These are phyloP conservation scores for Nicator chloris DNA, from an alignment of 2,113 vertebrate genomes.

Conservation along the genomic window DNA sequence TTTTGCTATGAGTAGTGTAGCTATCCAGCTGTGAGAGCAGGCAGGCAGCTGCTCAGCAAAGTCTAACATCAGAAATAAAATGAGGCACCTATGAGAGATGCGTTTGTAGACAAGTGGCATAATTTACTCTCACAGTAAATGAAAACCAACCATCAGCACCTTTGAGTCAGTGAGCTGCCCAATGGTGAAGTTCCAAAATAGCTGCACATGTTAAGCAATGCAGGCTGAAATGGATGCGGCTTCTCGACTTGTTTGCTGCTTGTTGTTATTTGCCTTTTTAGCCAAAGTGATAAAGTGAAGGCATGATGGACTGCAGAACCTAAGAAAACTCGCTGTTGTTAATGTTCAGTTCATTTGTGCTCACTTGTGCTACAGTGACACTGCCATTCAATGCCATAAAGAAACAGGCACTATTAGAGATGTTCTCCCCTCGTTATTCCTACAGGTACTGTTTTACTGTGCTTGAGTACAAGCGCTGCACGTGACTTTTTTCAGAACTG, in stretches of 20 bases:
- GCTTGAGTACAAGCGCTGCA: background rate
- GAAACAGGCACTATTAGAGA: background rate
- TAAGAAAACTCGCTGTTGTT: background rate
- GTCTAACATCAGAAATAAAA: background rate
- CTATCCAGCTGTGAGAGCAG: constrained; percentile 32
- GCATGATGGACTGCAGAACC: background rate
- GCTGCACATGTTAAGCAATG: background rate
- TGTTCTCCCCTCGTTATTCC: background rate
- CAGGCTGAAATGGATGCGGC: background rate
- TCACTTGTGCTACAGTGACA: background rate
- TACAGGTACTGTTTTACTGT: background rate
- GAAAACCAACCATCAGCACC: background rate
- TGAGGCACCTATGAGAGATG: background rate
- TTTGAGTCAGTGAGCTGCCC: background rate
- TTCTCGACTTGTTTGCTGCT: background rate
- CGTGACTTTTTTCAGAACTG: background rate
- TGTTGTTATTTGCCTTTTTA: background rate
- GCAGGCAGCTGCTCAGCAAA: background rate
- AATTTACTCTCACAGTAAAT: background rate
- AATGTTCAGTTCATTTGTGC: background rate
- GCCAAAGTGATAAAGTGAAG: background rate
- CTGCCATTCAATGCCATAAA: background rate
- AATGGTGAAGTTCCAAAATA: background rate
- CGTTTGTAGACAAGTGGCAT: background rate
- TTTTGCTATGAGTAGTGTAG: background rate